phyloP scores from a whole-genome alignment of 2,888 invertebrate species.

The Drosophila lutescens region DNA sequence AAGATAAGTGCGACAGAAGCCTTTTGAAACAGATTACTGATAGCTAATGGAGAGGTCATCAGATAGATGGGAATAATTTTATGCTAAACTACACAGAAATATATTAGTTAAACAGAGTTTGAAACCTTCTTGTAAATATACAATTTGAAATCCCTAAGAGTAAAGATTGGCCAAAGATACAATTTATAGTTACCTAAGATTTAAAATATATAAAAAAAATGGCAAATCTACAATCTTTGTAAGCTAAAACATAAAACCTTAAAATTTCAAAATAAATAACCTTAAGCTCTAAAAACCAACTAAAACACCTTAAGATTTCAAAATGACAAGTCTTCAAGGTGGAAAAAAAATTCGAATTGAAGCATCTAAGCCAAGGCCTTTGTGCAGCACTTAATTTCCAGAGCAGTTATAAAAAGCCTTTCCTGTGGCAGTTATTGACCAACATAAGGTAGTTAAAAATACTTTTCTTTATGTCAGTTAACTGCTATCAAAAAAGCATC shows the following conservation, averaged over 20 bases:
- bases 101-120: too few species aligned
- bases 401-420: slow-evolving; percentile 30
- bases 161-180: neutral
- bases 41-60: slow-evolving; percentile 14
- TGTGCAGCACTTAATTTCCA: slow-evolving; percentile 18
- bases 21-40: slow-evolving; percentile 30
- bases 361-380: slow-evolving; percentile 30
- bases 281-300: neutral
- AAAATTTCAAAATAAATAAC: neutral
- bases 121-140: too few species aligned
- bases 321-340: slow-evolving; percentile 2
- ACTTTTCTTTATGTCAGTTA: slow-evolving; percentile 32
- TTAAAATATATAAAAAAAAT: too few species aligned
- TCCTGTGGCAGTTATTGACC: slow-evolving; percentile 24
- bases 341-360: slow-evolving; percentile 10
- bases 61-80: neutral
- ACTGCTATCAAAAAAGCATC: slow-evolving; percentile 42
- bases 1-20: slow-evolving; percentile 23
- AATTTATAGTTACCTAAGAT: too few species aligned
- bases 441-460: slow-evolving; percentile 29
- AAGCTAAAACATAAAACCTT: neutral
- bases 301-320: slow-evolving; percentile 10
- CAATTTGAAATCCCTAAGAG: too few species aligned
- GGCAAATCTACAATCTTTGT: too few species aligned
- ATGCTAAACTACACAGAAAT: neutral